Base-by-base conservation (phyloP, 2,797 vertebrate genomes). In the Alfaro cultratus region DNA sequence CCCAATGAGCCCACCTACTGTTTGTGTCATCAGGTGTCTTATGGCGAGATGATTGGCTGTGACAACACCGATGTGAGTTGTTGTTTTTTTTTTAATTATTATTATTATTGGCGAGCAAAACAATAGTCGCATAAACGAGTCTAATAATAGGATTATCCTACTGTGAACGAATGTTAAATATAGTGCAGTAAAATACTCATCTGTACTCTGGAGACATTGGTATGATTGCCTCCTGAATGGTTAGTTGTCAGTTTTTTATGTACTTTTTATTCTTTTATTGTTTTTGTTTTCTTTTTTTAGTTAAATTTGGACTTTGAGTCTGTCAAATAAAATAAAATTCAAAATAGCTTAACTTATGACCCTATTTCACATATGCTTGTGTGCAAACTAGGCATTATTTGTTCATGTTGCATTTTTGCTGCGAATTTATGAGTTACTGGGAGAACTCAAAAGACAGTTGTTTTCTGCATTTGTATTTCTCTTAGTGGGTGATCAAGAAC, bases 31-130 rank as follows among this genome's bases (percentile, higher is more conserved):
- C 99, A 99, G 94, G 99, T 99, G 68, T 99, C 98, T 82, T 99
- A 99, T 5, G 98, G 98, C 92, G 98, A 99, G 94, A 99, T 99
- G 98, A 99, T 99, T 39, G 99, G 99, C 94, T 99, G 99, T 79
- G 99, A 99, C 95, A 99, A 99, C 93, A 97, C 98, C 62, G 99
- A 99, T 80, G 99, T 99, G 94, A 97, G 98, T 93, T 26, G 23
- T 53, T 23, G 7, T 51, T 23, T 2, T 51, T 51, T 53, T 36
- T 47, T 6, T 4, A n/a, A n/a, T n/a, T n/a, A n/a, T n/a, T n/a
- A n/a, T n/a, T 47, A 3, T 60, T 12, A 34, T 36, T 11, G 11
- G 16, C 36, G 10, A 76, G 9, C 29, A 46, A 39, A 29, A n/a
- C 23, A 45, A 16, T 8, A n/a, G n/a, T n/a, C n/a, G n/a, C n/a